Base-by-base conservation (phyloP, 2,113 vertebrate genomes). In the Colius striatus region DNA sequence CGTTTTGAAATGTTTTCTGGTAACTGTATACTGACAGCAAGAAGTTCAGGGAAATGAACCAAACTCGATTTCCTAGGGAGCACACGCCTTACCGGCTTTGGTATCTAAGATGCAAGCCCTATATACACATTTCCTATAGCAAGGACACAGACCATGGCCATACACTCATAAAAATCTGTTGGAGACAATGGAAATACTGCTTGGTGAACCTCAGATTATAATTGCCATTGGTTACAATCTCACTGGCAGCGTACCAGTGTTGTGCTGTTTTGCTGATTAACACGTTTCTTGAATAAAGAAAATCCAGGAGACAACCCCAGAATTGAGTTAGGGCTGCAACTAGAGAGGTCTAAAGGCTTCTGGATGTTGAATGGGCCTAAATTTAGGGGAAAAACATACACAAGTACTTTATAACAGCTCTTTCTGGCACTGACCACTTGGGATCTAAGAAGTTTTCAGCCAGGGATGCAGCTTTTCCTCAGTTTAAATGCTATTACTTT, bases 1-100 rank as follows among this genome's bases (percentile, higher is more conserved):
- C 61, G 77, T 94, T 93, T 96, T 88, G 92, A 93, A 96, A 94
- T 81, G n/a, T 89, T 92, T 95, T 95, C 90, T 6, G 43, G 89
- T 86, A 96, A 88, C 55, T 54, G 53, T n/a, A 43, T 25, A 54
- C 80, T 86, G 29, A 58, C 25, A 81, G 72, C 22, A 84, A 90
- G 63, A 73, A 90, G 23, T 95, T 89, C 91, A 81, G 68, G 83
- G 95, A 94, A 96, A 88, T 23, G 11, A 93, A 71, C 20, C 70
- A 47, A 76, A 77, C 54, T 71, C 30, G 13, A 88, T 61, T 88
- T 86, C 79, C 60, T 60, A 34, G 41, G 90, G 71, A 92, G 63
- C 25, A 32, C n/a, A 47, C 8, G 68, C 60, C 51, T 51, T 55
- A 17, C 51, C 43, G 55, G 47, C 67, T 92, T 76, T 80, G 63